Evolutionary conservation across 2,797 vertebrate species (phyloP).

Genomic region (Orestias chungarensis): DNA sequence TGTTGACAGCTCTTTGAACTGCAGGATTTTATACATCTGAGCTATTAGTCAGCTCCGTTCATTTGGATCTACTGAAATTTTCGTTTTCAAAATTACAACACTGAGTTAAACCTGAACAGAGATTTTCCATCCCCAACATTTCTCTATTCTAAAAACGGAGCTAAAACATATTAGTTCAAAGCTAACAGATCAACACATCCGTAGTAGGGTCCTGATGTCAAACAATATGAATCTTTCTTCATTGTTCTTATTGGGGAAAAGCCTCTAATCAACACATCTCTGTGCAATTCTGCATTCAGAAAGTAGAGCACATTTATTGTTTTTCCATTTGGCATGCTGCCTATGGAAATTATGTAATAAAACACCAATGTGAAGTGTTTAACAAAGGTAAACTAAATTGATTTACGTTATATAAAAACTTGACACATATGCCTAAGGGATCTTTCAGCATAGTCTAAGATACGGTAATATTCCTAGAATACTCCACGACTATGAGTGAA

Average conservation of each 20-base stretch:
- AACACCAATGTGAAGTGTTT: conserved; percentile 31
- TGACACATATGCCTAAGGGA: not conserved
- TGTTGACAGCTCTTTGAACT: conserved; percentile 66
- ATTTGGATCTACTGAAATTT: conserved; percentile 34
- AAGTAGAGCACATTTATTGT: conserved; percentile 28
- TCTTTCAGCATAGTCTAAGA: not conserved
- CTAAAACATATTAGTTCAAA: conserved; percentile 23
- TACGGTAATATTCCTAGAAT: conserved; percentile 2
- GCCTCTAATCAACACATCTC: conserved; percentile 26
- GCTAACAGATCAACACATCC: conserved; percentile 1
- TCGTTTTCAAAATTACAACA: conserved; percentile 1
- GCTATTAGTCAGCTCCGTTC: conserved; percentile 41
- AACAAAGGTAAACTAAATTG: conserved; percentile 30
- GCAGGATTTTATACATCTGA: conserved; percentile 49
- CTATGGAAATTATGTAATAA: conserved; percentile 24
- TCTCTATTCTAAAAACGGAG: not conserved
- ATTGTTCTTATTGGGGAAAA: not conserved
- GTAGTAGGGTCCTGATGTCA: conserved; percentile 4
- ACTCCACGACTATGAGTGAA: not conserved
- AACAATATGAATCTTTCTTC: not conserved
- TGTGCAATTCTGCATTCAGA: conserved; percentile 1
- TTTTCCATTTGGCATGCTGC: conserved; percentile 37
- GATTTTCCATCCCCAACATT: conserved; percentile 23
- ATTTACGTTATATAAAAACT: conserved; percentile 21
- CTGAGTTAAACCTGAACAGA: conserved; percentile 31